Evolutionary conservation across 2,113 vertebrate species (phyloP), one percentile per base, ranked within the genome.

Genomic region (Ptilonorhynchus violaceus): DNA sequence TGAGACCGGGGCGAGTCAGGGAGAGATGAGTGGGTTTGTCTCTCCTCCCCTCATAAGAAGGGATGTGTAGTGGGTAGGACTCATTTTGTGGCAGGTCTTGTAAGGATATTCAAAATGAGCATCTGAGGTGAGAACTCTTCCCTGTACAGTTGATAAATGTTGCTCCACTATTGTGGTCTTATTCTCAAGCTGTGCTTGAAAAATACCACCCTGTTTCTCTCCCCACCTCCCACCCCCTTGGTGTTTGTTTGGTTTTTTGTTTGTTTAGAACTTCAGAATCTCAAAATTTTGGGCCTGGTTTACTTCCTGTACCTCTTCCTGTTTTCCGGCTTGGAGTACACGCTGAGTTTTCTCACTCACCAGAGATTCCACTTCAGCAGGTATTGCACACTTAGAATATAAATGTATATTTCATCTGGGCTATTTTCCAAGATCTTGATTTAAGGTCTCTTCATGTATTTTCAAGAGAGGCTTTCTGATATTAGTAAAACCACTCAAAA

Each of bases 291-390:
- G 87, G 99, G 99, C 44, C 96, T 99, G 89, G 98, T 98, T 78
- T 99, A 99, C 93, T 99, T 99, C 97, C 97, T 98, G 53, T 99
- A 99, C 97, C 99, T 99, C 56, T 99, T 99, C 97, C 98, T 99
- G 81, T 99, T 99, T 97, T 99, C 99, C 0, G 99, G 99, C 39
- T 98, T 99, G 95, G 99, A 99, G 96, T 99, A 98, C 75, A 99
- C 98, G 0, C 94, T 99, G 79, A 99, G 99, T 96, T 99, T 99
- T 96, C 98, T 99, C 35, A 99, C 98, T 28, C 99, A 99, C 95
- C 99, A 99, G 80, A 99, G 99, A 70, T 99, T 99, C 98, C 98
- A 98, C 47, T 99, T 99, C 94, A 99, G 98, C 96, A 99, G 99
- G 99, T 99, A 96, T 23, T 76, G 53, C 58, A 52, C 49, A 49